Evolutionary conservation across 2,888 invertebrate genomes (phyloP), one percentile per base, ranked within the genome.

Genomic region (Polyommatus iphigenia): DNA sequence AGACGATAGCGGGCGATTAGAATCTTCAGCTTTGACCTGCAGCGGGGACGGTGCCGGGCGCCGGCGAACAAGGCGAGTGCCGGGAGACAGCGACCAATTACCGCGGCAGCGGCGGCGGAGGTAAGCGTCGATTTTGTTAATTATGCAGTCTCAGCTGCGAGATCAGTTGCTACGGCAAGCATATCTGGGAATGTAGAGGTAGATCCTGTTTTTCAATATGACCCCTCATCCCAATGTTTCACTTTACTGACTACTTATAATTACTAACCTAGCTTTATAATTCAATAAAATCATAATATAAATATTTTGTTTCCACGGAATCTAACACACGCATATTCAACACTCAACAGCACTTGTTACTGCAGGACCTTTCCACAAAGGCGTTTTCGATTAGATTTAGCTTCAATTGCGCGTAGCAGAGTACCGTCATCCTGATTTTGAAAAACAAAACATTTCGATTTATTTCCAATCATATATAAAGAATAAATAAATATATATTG

Each of bases 141-240:
- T 73, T 50, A 73, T 50, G 50, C 72, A 73, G 13, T 50, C 24
- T 46, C 73, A 46, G 73, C 46, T 73, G 73, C 20, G 13, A 73
- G 46, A 73, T 50, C 24, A 50, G 50, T 50, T 46, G n/a, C 20
- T 72, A 6, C 7, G 59, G n/a, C 2, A 46, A 46, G 46, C 46
- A 46, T 46, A 46, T 10, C 10, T 32, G 32, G 32, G 18, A 54
- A 54, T 15, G 15, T 54, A 54, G 4, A 18, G 54, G 18, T 54
- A 54, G 18, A 18, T 54, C 18, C 18, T 18, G 54, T 5, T 3
- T 15, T 54, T 18, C 15, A 54, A 18, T 18, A 54, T 15, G 54
- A 54, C 18, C 4, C 5, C 54, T 54, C 18, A 54, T 54, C 54
- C 3, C 10, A 46, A 41, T 46, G 46, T 46, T 41, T 46, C 2